Evolutionary conservation across 2,113 vertebrate species (phyloP).

Genomic region (Podiceps cristatus): DNA sequence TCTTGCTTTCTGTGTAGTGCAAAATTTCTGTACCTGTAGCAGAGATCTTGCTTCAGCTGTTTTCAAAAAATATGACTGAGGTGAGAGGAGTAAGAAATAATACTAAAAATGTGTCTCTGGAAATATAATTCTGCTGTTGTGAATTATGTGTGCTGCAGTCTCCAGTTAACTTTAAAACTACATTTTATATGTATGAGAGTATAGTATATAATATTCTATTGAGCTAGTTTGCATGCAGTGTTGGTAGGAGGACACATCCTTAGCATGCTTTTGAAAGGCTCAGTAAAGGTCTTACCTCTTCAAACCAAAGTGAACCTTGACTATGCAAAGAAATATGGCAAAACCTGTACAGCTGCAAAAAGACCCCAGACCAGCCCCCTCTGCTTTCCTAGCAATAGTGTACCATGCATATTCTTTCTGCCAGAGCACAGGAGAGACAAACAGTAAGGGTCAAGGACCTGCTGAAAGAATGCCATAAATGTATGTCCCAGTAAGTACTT

Average conservation of each 20-base stretch:
- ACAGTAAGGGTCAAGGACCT: neutral
- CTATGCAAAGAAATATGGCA: neutral
- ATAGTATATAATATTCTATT: neutral
- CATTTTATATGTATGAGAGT: neutral
- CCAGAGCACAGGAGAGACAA: neutral
- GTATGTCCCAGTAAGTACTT: neutral
- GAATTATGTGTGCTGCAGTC: neutral
- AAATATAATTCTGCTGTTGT: neutral
- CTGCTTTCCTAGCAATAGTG: neutral
- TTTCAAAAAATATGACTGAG: neutral
- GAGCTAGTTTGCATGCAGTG: neutral
- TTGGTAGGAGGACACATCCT: neutral
- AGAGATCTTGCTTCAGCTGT: neutral
- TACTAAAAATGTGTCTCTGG: slow-evolving; percentile 13
- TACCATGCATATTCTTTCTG: neutral
- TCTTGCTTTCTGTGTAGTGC: neutral
- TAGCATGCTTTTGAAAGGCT: neutral
- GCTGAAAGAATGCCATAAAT: neutral
- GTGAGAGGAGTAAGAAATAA: neutral
- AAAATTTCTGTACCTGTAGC: neutral
- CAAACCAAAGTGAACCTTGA: neutral
- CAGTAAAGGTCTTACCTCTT: neutral
- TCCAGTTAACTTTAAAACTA: neutral
- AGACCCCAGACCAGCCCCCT: fast-evolving
- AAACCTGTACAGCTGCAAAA: neutral